These are phyloP conservation scores for Ridgeia piscesae DNA, from an alignment of 1,140 invertebrate genomes.

Conservation along the genomic window DNA sequence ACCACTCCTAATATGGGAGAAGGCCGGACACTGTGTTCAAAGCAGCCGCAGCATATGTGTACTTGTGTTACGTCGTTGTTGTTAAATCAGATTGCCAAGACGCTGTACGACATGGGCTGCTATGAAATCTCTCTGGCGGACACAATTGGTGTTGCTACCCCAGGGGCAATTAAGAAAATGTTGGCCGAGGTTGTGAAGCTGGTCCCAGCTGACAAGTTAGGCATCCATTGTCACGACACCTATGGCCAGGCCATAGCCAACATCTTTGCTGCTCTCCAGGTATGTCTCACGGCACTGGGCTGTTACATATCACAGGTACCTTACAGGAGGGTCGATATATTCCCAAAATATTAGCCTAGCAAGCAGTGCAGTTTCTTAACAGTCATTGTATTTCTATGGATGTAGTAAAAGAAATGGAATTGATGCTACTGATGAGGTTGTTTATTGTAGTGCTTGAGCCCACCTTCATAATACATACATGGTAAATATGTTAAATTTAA, in stretches of 20 bases:
- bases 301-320: background rate
- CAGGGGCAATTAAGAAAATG: slow-evolving; percentile 75
- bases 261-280: slow-evolving; percentile 66
- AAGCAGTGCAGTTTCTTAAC: too few species aligned
- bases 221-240: slow-evolving; percentile 97
- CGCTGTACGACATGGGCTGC: slow-evolving; percentile 72
- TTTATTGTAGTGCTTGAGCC: too few species aligned
- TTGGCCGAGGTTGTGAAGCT: slow-evolving; percentile 58
- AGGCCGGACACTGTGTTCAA: too few species aligned
- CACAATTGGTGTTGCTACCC: slow-evolving; percentile 95
- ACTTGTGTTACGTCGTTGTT: too few species aligned
- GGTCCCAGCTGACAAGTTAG: slow-evolving; percentile 60
- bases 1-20: too few species aligned
- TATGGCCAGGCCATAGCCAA: slow-evolving; percentile 96
- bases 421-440: too few species aligned
- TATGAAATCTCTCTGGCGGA: slow-evolving; percentile 97
- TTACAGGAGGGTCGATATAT: background rate
- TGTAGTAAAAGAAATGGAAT: too few species aligned
- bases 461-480: too few species aligned
- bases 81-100: slow-evolving; percentile 66
- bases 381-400: too few species aligned
- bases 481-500: too few species aligned
- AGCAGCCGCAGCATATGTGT: too few species aligned
- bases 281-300: background rate
- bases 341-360: too few species aligned